These are phyloP conservation scores for Mormyrus hasselquistii DNA, from an alignment of 2,797 vertebrate species.

Conservation along the genomic window DNA sequence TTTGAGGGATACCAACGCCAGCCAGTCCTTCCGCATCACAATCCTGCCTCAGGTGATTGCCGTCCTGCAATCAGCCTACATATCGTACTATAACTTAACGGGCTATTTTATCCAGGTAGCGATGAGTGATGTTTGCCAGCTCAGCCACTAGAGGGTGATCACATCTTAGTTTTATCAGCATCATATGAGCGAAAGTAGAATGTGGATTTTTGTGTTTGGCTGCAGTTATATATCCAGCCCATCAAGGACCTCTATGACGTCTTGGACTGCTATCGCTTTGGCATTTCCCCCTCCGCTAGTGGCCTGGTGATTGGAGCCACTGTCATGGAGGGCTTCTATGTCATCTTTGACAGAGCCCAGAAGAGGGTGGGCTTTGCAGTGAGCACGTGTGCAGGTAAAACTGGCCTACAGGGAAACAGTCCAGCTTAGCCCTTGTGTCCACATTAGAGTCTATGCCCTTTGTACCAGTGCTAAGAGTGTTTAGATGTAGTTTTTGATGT, in stretches of 20 bases:
- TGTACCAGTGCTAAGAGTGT: background rate
- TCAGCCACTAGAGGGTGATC: constrained; percentile 14
- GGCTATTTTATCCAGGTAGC: background rate
- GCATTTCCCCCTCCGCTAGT: constrained; percentile 77
- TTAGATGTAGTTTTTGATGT: background rate
- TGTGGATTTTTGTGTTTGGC: background rate
- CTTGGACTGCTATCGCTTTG: constrained; percentile 83
- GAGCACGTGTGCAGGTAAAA: constrained; percentile 85
- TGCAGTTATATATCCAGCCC: constrained; percentile 86
- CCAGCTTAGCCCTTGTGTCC: background rate
- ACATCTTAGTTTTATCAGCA: background rate
- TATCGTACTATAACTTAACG: background rate
- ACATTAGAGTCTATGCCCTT: background rate
- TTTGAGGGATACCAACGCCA: constrained; percentile 81
- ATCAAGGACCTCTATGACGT: constrained; percentile 70
- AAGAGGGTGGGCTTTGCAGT: constrained; percentile 82
- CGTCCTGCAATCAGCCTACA: background rate
- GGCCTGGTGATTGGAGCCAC: constrained; percentile 91
- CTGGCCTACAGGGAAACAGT: background rate
- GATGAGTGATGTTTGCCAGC: background rate
- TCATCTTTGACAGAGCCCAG: constrained; percentile 81
- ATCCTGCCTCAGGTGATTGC: constrained; percentile 82
- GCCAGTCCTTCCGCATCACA: constrained; percentile 84
- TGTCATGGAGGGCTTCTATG: constrained; percentile 96
- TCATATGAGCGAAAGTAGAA: background rate